Percentiles rank a stretch among this genome's conserved stretches.
These are phyloP conservation scores for Conops quadrifasciatus DNA, from an alignment of 2,888 invertebrate genomes.

Conservation along the genomic window DNA sequence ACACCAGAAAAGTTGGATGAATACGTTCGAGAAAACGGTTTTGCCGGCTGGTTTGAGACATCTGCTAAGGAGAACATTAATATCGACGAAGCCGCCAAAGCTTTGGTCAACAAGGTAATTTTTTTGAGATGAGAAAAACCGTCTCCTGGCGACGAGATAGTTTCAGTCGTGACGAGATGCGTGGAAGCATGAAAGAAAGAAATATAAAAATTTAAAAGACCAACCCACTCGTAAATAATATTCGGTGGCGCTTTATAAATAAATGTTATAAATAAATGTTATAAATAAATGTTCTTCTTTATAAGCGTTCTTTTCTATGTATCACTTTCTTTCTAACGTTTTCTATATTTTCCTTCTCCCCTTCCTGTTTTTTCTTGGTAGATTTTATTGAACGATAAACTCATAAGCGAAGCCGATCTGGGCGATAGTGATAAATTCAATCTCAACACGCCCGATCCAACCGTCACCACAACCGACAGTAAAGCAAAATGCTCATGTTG, in stretches of 20 bases:
- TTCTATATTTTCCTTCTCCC: slow-evolving; percentile 13
- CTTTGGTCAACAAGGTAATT: slow-evolving; percentile 87
- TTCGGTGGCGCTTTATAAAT: too few species aligned
- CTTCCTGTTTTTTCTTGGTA: slow-evolving; percentile 57
- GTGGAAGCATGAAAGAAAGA: too few species aligned
- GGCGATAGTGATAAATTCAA: slow-evolving; percentile 77
- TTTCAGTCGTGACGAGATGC: too few species aligned
- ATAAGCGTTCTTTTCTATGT: neutral
- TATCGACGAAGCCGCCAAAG: slow-evolving; percentile 93
- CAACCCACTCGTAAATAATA: too few species aligned
- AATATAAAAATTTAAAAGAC: too few species aligned
- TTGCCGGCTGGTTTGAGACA: slow-evolving; percentile 95
- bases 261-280: too few species aligned
- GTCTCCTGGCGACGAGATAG: too few species aligned
- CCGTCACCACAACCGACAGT: slow-evolving; percentile 46
- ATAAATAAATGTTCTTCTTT: too few species aligned
- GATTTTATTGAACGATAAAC: slow-evolving; percentile 82
- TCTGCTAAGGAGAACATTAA: slow-evolving; percentile 96
- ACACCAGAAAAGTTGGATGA: slow-evolving; percentile 88
- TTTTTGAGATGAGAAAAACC: neutral
- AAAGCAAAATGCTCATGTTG: slow-evolving; percentile 63
- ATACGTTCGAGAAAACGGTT: slow-evolving; percentile 90
- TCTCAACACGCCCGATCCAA: slow-evolving; percentile 67
- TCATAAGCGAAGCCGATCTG: slow-evolving; percentile 75
- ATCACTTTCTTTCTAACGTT: neutral